Evolutionary conservation across 2,113 vertebrate species (phyloP).

Genomic region (Nothoprocta perdicaria): DNA sequence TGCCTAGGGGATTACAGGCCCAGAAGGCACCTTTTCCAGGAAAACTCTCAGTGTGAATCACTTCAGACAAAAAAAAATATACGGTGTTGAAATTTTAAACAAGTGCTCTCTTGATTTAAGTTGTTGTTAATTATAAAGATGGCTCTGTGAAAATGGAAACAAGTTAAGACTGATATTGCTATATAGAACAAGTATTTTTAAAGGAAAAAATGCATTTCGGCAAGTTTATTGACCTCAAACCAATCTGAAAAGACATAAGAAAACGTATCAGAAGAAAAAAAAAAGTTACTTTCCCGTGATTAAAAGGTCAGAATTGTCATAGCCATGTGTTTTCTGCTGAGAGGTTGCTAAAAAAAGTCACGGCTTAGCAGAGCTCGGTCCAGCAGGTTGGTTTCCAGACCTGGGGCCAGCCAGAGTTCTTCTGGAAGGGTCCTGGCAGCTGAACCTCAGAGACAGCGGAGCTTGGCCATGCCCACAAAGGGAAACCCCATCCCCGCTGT

Average conservation of each 20-base stretch:
- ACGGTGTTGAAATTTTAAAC: slow-evolving; percentile 68
- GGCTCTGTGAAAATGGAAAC: slow-evolving; percentile 33
- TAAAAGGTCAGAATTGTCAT: neutral
- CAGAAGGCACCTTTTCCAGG: slow-evolving; percentile 74
- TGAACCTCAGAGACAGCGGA: neutral
- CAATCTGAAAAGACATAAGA: neutral
- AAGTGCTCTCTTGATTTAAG: slow-evolving; percentile 73
- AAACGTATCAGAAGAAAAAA: neutral
- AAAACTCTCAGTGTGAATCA: slow-evolving; percentile 60
- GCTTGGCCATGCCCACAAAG: neutral
- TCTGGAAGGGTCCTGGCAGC: neutral
- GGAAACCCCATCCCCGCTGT: neutral
- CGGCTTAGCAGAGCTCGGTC: neutral
- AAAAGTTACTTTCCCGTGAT: neutral
- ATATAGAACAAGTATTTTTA: slow-evolving; percentile 43
- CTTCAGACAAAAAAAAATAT: slow-evolving; percentile 58
- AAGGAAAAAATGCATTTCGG: slow-evolving; percentile 1
- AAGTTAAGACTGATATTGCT: slow-evolving; percentile 65
- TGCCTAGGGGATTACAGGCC: slow-evolving; percentile 67
- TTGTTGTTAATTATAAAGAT: slow-evolving; percentile 66
- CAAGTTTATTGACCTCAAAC: neutral
- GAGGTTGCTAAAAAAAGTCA: neutral
- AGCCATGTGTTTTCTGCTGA: neutral
- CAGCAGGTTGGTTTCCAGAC: neutral
- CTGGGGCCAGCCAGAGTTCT: neutral